Conservation (phyloP, 2,888 invertebrate species). For the Heliconius aoede region DNA sequence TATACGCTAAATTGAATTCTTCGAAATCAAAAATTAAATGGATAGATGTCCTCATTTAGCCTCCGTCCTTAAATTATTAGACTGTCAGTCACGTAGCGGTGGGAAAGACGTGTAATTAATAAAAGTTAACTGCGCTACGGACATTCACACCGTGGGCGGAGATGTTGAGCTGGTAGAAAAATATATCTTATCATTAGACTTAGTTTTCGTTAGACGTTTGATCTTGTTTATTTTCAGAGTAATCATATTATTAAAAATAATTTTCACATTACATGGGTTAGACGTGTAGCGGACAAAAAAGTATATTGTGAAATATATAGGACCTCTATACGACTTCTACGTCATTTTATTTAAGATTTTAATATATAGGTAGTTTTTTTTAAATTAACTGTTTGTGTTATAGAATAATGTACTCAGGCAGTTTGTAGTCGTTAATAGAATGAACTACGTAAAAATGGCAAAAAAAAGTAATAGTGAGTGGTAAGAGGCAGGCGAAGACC, state of each 20-base stretch:
- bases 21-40: slow-evolving; percentile 47
- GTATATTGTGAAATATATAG: no score
- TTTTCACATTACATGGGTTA: neutral
- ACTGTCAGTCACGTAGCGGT: slow-evolving; percentile 53
- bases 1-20: slow-evolving; percentile 46
- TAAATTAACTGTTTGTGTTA: no score
- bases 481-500: no score
- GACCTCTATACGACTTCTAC: no score
- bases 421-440: no score
- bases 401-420: no score
- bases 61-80: slow-evolving; percentile 48
- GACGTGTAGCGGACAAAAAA: no score
- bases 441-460: no score
- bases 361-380: no score
- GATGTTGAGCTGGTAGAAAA: slow-evolving; percentile 9
- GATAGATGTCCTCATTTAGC: slow-evolving; percentile 52
- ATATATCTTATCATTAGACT: slow-evolving; percentile 25
- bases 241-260: neutral
- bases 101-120: slow-evolving; percentile 53
- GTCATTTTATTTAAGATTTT: no score
- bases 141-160: slow-evolving; percentile 35
- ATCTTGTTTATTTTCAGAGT: neutral
- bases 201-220: slow-evolving; percentile 3
- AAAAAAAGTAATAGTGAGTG: no score
- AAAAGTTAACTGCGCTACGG: slow-evolving; percentile 51